phyloP scores from a whole-genome alignment of 2,113 vertebrate genomes.

The Petrocephalus zakoni region DNA sequence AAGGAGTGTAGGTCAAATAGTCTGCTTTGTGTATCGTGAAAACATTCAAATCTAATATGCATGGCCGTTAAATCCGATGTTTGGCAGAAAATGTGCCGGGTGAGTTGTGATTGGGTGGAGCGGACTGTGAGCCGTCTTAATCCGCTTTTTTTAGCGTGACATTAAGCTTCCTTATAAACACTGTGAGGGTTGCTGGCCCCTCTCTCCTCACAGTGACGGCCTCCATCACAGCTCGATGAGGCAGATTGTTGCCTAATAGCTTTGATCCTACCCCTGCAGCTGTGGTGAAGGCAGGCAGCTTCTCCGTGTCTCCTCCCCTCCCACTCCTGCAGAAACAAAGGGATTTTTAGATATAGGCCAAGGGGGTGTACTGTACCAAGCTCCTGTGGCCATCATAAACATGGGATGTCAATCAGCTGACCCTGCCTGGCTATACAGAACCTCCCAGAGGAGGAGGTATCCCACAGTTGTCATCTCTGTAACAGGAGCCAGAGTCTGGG shows the following conservation, averaged over 20 bases:
- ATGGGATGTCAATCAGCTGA: constrained; percentile 20
- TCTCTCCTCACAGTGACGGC: constrained; percentile 47
- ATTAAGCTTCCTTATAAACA: constrained; percentile 40
- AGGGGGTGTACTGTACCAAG: neutral
- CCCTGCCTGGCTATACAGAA: neutral
- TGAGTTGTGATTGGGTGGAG: constrained; percentile 19
- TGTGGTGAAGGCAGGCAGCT: constrained; percentile 42
- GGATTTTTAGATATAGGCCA: constrained; percentile 1
- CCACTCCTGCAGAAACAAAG: constrained; percentile 20
- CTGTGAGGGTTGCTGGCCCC: constrained; percentile 30
- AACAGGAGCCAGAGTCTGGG: neutral
- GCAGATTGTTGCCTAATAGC: constrained; percentile 68
- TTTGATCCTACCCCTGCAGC: constrained; percentile 63
- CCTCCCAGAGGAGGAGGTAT: neutral
- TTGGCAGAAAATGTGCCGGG: neutral
- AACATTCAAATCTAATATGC: neutral
- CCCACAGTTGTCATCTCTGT: neutral
- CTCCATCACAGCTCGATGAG: constrained; percentile 61
- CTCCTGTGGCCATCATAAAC: neutral
- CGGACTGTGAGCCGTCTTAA: constrained; percentile 35
- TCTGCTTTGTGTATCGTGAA: neutral
- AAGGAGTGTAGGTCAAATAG: neutral
- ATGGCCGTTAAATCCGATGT: neutral
- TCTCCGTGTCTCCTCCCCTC: constrained; percentile 47
- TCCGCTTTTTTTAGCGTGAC: constrained; percentile 39